Conservation (phyloP, 2,797 vertebrate genomes). For the Columba guinea region DNA sequence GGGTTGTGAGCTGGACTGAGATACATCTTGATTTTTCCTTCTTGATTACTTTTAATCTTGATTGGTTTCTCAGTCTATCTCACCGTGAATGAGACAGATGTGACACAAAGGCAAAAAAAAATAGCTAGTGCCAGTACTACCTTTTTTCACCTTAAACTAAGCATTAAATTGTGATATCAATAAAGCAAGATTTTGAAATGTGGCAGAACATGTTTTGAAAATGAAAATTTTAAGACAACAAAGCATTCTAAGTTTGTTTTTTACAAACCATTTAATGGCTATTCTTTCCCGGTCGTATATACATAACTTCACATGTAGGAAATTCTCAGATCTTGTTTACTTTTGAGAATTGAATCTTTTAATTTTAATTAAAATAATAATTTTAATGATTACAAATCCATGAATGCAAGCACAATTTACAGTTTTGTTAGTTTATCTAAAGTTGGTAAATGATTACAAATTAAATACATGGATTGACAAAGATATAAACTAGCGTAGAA, state of each 20-base stretch:
- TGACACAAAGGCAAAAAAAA: neutral
- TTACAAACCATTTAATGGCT: neutral
- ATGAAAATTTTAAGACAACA: neutral
- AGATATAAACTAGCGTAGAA: neutral
- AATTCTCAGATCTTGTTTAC: neutral
- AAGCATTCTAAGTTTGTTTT: neutral
- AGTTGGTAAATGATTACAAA: neutral
- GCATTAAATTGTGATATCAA: neutral
- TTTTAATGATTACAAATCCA: neutral
- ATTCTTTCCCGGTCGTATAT: neutral
- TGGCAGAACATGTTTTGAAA: neutral
- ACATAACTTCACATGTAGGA: neutral
- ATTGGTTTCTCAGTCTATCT: neutral
- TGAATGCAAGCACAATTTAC: neutral
- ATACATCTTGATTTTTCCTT: neutral
- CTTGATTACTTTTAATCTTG: neutral
- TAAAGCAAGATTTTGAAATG: neutral
- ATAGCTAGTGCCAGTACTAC: neutral
- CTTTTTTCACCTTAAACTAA: neutral
- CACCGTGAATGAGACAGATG: neutral
- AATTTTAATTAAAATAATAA: neutral
- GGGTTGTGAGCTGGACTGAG: neutral
- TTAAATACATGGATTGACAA: neutral
- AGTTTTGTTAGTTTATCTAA: neutral
- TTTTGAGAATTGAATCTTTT: neutral